These are phyloP conservation scores for Chloebia gouldiae DNA, from an alignment of 2,113 vertebrate genomes.

Conservation along the genomic window DNA sequence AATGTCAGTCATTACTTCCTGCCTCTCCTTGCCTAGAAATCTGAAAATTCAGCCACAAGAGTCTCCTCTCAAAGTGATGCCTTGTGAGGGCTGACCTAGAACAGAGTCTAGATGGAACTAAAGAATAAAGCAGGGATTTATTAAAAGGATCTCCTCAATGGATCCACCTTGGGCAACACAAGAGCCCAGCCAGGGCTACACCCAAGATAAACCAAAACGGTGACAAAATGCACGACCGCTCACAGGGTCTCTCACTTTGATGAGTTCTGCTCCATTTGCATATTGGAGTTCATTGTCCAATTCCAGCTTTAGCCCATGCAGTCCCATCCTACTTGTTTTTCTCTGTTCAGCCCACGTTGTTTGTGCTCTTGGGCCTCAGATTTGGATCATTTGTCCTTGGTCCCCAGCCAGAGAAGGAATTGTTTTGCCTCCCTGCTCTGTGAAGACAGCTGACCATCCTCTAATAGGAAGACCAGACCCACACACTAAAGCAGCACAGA, in stretches of 20 bases:
- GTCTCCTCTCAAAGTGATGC: neutral
- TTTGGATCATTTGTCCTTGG: neutral
- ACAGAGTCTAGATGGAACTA: neutral
- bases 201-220: neutral
- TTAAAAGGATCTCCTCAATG: neutral
- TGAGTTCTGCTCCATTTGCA: neutral
- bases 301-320: neutral
- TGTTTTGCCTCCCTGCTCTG: neutral
- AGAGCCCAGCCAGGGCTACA: neutral
- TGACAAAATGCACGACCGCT: fast-evolving
- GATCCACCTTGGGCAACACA: neutral
- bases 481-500: neutral
- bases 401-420: neutral
- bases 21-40: neutral
- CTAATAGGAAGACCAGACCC: neutral
- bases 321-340: neutral
- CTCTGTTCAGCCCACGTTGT: fast-evolving
- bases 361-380: neutral
- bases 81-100: neutral
- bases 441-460: neutral
- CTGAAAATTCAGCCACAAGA: neutral
- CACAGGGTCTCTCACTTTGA: neutral
- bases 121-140: neutral
- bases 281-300: neutral
- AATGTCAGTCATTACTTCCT: neutral